phyloP scores from a whole-genome alignment of 1,140 invertebrate species.

The Cherax destructor region DNA sequence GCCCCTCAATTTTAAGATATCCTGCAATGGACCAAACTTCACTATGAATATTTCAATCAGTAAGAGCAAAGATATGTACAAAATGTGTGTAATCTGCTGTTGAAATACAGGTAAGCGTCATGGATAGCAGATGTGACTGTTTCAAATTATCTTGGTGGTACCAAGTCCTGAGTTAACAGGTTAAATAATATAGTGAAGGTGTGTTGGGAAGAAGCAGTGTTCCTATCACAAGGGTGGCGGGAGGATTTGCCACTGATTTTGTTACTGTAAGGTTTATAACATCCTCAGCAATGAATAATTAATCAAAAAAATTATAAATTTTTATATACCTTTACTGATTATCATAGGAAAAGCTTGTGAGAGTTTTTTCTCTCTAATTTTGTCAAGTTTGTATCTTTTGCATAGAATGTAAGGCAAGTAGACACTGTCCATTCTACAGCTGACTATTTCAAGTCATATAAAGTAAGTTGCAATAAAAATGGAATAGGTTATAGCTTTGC shows the following conservation, averaged over 20 bases:
- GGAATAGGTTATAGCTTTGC: neutral
- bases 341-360: too few relatives aligned
- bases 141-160: neutral
- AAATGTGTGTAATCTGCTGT: constrained; percentile 4
- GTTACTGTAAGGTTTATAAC: neutral
- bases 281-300: neutral
- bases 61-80: constrained; percentile 19
- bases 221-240: neutral
- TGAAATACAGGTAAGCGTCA: neutral
- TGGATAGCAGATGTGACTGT: neutral
- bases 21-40: neutral
- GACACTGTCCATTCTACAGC: neutral
- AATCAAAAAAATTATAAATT: too few relatives aligned
- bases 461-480: neutral
- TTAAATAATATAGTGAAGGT: neutral
- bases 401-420: neutral
- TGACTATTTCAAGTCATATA: neutral
- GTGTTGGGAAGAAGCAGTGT: neutral
- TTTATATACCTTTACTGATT: too few relatives aligned
- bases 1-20: constrained; percentile 5
- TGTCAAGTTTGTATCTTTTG: too few relatives aligned
- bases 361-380: too few relatives aligned
- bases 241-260: neutral
- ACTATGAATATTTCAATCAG: neutral
- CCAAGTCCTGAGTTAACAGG: neutral